phyloP scores from a whole-genome alignment of 2,888 invertebrate genomes.

The Sympetrum striolatum region DNA sequence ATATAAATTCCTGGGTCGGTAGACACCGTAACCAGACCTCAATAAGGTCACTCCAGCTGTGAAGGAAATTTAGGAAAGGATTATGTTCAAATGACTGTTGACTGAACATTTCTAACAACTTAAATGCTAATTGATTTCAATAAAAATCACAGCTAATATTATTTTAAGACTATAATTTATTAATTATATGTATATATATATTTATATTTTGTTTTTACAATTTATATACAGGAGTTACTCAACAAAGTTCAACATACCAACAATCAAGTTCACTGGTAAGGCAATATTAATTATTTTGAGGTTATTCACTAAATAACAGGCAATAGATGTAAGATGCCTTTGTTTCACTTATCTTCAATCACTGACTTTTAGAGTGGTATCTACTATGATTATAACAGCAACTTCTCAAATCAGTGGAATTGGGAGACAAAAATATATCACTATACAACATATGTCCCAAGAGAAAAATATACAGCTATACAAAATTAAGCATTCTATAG shows the following conservation, averaged over 20 bases:
- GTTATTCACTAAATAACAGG: constrained; percentile 3
- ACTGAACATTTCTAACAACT: neutral
- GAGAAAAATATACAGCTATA: constrained; percentile 34
- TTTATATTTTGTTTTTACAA: constrained; percentile 16
- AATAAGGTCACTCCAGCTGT: neutral
- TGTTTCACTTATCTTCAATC: neutral
- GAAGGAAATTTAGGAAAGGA: neutral
- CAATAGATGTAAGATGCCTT: neutral
- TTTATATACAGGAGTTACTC: constrained; percentile 36
- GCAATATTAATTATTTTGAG: constrained; percentile 38
- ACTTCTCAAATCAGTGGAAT: neutral
- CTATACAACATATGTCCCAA: neutral
- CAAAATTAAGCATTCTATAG: constrained; percentile 20
- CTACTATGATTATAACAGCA: constrained; percentile 16
- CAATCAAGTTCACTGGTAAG: constrained; percentile 34
- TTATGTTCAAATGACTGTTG: neutral
- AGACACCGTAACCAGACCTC: neutral
- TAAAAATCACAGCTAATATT: neutral
- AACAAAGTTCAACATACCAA: constrained; percentile 23
- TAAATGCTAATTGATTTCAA: neutral
- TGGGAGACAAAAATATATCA: constrained; percentile 24
- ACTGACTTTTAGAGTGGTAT: neutral
- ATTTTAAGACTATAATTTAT: constrained; percentile 41
- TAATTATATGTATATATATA: constrained; percentile 19
- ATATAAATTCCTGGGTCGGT: neutral